Evolutionary conservation across 2,113 vertebrate genomes (phyloP), one percentile per base, ranked within the genome.

Genomic region (Bostrychus sinensis): DNA sequence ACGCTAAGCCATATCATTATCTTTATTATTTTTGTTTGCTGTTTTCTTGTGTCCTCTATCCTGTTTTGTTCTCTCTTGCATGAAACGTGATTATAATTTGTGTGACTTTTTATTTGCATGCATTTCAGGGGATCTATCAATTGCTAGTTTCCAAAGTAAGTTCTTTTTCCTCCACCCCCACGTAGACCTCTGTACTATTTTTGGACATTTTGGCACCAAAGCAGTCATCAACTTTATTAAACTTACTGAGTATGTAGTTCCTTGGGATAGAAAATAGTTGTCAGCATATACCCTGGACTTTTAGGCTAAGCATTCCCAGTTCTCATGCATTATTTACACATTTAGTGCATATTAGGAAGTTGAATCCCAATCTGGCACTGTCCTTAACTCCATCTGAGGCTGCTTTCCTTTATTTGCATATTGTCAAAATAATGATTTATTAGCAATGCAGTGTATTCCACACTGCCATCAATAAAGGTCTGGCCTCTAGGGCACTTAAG

Each of bases 61-160:
- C 23, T 80, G 25, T 70, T 76, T 59, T 67, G 68, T 42, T 60
- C 37, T 74, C 51, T 19, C 62, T 23, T 50, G 43, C 39, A 34
- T 60, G 63, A 55, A 78, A 62, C 67, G 60, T 39, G n/a, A 51
- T 9, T 57, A 46, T 60, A 11, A 72, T 70, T 14, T 69, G 54
- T 82, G 48, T 68, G 56, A 37, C 58, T 69, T 83, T 67, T 85
- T 48, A 7, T 85, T 66, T 91, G 87, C 91, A 91, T 93, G 92
- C 70, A 78, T 71, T 76, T 86, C 90, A 94, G 94, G 92, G 81
- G 94, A 95, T 90, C 91, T 95, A 88, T 95, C 93, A 85, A 62
- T 94, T 93, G 94, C 94, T 94, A 94, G 94, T 92, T 94, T 94
- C 77, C 94, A 93, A 89, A 94, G 93, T 95, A 95, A 95, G 94